phyloP scores from a whole-genome alignment of 2,113 vertebrate genomes.

The Chloebia gouldiae region DNA sequence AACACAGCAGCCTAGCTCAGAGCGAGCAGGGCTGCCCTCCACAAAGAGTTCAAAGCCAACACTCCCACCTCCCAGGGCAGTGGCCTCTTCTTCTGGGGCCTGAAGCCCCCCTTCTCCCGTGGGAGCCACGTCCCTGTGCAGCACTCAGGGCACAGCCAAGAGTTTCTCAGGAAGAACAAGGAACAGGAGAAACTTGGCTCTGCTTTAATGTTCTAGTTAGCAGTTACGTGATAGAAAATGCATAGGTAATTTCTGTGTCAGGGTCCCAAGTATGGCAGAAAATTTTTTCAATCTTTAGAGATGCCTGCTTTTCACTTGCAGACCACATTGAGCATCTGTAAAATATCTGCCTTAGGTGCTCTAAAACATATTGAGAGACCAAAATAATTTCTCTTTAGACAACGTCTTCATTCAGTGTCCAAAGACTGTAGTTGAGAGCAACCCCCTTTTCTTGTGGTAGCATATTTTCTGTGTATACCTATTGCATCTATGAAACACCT shows the following conservation, averaged over 20 bases:
- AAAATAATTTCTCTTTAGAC: neutral
- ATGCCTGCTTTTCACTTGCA: neutral
- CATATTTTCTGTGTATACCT: neutral
- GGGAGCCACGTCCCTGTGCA: neutral
- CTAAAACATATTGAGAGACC: neutral
- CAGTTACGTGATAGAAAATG: neutral
- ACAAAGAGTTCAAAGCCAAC: neutral
- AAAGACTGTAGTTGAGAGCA: neutral
- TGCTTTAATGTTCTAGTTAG: neutral
- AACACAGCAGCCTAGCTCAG: neutral
- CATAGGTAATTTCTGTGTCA: neutral
- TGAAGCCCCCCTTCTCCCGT: fast-evolving
- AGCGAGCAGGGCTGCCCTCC: neutral
- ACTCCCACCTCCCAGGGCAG: neutral
- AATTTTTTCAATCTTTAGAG: neutral
- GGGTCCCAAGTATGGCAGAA: neutral
- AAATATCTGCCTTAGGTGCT: neutral
- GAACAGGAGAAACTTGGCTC: neutral
- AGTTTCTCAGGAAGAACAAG: neutral
- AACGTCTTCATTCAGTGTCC: neutral
- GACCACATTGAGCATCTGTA: neutral
- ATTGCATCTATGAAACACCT: neutral
- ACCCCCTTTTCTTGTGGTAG: fast-evolving
- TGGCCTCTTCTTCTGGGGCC: fast-evolving
- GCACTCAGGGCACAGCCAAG: fast-evolving